phyloP scores from a whole-genome alignment of 1,140 invertebrate species.

The Metopolophium dirhodum region DNA sequence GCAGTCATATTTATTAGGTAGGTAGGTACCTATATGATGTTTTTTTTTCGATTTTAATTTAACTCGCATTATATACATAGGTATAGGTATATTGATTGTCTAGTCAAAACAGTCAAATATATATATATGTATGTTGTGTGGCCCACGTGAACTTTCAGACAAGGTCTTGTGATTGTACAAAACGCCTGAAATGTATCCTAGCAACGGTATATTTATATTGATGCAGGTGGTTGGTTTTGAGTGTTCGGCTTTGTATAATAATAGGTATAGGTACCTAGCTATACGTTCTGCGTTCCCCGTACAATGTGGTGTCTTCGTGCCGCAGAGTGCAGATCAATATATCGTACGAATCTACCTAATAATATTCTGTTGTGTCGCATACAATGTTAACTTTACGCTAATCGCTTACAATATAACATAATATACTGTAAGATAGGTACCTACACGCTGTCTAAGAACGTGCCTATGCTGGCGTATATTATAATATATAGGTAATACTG shows the following conservation, averaged over 20 bases:
- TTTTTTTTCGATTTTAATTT: neutral
- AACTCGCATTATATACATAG: neutral
- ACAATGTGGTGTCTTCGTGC: neutral
- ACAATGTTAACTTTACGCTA: neutral
- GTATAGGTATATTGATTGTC: neutral
- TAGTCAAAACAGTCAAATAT: neutral
- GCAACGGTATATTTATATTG: constrained; percentile 9
- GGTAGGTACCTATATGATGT: too few species aligned
- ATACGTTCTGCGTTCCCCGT: too few species aligned
- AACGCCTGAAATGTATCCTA: neutral
- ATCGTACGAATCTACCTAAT: neutral
- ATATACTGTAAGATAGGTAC: neutral
- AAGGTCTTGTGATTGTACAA: constrained; percentile 43
- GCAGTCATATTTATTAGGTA: neutral
- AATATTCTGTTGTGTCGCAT: neutral
- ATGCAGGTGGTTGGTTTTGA: constrained; percentile 33
- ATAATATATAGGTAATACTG: too few species aligned
- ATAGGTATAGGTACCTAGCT: neutral
- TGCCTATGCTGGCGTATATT: too few species aligned
- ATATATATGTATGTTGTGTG: neutral
- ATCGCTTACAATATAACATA: neutral
- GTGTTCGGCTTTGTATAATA: neutral
- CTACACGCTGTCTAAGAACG: neutral
- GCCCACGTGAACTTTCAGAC: constrained; percentile 1
- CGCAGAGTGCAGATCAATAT: neutral